A percentile compares a stretch with the other conserved stretches of the same genome.
Conservation (phyloP, 2,113 vertebrate genomes). For the Heptranchias perlo region DNA sequence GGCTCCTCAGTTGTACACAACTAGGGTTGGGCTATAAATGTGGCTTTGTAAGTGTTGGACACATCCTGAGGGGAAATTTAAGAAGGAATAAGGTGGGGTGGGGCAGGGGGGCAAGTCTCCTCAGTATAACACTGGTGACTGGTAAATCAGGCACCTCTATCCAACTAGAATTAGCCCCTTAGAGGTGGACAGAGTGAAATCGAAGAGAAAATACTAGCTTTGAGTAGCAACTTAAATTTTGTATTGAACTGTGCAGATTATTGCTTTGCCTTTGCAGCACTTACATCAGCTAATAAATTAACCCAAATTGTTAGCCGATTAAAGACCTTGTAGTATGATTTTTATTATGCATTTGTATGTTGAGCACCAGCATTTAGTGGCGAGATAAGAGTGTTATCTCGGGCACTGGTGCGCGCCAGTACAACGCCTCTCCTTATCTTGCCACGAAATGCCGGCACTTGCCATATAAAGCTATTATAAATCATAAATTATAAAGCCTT, state of each 20-base stretch:
- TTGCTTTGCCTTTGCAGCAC: neutral
- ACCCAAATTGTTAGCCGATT: neutral
- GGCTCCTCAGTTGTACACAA: neutral
- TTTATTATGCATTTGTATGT: slow-evolving; percentile 16
- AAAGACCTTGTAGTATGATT: neutral
- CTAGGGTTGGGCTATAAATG: neutral
- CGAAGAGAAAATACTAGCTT: neutral
- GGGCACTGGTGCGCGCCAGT: neutral
- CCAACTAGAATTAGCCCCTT: neutral
- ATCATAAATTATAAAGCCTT: neutral
- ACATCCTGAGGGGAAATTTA: neutral
- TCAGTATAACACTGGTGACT: too few species aligned
- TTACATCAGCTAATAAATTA: slow-evolving; percentile 8
- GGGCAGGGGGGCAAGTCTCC: too few species aligned
- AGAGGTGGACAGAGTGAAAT: neutral
- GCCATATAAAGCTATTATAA: slow-evolving; percentile 14
- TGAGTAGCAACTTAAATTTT: neutral
- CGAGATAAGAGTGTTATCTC: neutral
- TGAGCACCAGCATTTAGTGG: neutral
- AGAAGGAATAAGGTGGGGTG: neutral
- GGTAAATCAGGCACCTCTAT: neutral
- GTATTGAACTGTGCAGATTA: neutral
- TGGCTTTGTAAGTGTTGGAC: neutral
- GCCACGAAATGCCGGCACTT: neutral
- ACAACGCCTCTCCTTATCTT: slow-evolving; percentile 15